Evolutionary conservation across 2,888 invertebrate genomes (phyloP).

Genomic region (Linnaemya tessellans): DNA sequence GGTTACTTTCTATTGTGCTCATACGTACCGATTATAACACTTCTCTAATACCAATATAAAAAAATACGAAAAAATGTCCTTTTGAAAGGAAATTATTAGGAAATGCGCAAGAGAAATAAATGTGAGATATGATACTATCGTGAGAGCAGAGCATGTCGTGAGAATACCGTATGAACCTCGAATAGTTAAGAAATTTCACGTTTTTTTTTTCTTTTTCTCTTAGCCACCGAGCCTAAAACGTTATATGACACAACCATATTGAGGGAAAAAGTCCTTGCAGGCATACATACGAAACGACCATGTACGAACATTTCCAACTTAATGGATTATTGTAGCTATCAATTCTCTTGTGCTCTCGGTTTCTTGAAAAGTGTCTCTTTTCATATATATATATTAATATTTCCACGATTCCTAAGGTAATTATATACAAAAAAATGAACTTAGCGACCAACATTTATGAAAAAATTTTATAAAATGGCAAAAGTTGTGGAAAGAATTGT

Average conservation of each 20-base stretch:
- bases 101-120: conserved; percentile 29
- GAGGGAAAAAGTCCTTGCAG: conserved; percentile 64
- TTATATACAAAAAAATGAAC: conserved; percentile 61
- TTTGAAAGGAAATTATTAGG: conserved; percentile 22
- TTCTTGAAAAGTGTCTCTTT: not conserved
- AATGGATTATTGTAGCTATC: conserved; percentile 24
- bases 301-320: conserved; percentile 19
- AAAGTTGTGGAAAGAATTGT: conserved; percentile 33
- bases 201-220: not conserved
- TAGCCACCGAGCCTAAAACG: not conserved
- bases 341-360: not conserved
- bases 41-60: conserved; percentile 13
- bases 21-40: conserved; percentile 28
- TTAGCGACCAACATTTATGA: conserved; percentile 24
- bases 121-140: not conserved
- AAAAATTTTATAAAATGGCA: conserved; percentile 29
- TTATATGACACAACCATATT: conserved; percentile 4
- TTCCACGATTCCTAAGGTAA: conserved; percentile 34
- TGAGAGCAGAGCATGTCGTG: conserved; percentile 3
- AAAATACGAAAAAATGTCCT: conserved; percentile 9
- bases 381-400: not conserved
- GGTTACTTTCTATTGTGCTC: conserved; percentile 5
- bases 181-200: not conserved
- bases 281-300: conserved; percentile 58
- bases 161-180: not conserved